phyloP scores from a whole-genome alignment of 2,113 vertebrate genomes.

The Phylloscopus whistleri region DNA sequence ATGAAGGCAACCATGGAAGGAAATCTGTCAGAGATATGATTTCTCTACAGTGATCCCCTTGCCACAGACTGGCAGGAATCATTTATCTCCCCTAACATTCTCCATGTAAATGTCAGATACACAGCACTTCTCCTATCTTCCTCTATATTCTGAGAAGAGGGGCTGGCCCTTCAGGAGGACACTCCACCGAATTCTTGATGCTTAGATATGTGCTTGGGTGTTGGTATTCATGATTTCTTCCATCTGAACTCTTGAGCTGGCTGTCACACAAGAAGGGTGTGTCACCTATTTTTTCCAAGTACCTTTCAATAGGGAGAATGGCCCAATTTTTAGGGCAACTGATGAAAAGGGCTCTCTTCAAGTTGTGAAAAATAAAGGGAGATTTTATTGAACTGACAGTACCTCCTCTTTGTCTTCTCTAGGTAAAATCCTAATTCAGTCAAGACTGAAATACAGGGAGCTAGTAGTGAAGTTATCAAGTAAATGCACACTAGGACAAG shows the following conservation, averaged over 20 bases:
- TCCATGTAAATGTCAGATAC: background rate
- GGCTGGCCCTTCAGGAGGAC: background rate
- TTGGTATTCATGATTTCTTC: background rate
- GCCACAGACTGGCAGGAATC: background rate
- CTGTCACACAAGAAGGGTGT: background rate
- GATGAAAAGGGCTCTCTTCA: background rate
- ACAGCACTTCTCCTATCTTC: background rate
- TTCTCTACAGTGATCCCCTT: background rate
- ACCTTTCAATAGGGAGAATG: background rate
- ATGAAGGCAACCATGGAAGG: background rate
- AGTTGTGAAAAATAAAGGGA: background rate
- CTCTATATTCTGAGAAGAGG: background rate
- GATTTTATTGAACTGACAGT: background rate
- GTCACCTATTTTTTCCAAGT: background rate
- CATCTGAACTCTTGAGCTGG: background rate
- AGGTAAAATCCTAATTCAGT: background rate
- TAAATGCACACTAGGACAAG: background rate
- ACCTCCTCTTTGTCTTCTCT: background rate
- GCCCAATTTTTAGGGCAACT: background rate
- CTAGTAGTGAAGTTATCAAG: background rate
- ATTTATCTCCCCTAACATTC: background rate
- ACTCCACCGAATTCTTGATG: background rate
- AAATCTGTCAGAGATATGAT: background rate
- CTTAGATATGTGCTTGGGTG: background rate
- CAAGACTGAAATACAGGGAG: background rate